Conservation (phyloP, 2,888 invertebrate species). For the Hyalella azteca region DNA sequence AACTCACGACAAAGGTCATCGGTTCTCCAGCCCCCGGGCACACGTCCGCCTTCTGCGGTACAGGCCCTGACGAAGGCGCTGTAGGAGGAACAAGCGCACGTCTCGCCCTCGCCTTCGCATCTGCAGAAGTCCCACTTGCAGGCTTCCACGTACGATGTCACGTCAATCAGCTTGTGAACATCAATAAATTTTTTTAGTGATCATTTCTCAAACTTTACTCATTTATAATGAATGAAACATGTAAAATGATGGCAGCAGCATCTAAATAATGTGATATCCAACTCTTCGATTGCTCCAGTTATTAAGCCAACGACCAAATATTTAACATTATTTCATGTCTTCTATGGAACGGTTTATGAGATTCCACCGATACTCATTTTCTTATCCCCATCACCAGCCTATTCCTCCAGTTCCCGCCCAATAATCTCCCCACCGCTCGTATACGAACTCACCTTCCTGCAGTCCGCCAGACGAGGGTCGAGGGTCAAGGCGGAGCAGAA, state of each 20-base stretch:
- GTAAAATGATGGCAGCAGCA: too few relatives aligned
- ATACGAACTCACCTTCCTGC: slow-evolving; percentile 69
- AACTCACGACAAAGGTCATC: slow-evolving; percentile 82
- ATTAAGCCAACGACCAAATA: too few relatives aligned
- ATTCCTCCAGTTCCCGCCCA: background rate
- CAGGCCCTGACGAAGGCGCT: slow-evolving; percentile 81
- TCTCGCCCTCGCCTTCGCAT: slow-evolving; percentile 67
- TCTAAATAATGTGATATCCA: too few relatives aligned
- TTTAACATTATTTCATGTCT: too few relatives aligned
- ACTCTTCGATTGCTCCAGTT: too few relatives aligned
- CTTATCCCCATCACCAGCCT: too few relatives aligned
- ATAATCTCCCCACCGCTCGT: background rate
- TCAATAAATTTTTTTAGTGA: too few relatives aligned
- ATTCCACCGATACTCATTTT: too few relatives aligned
- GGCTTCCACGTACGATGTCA: slow-evolving; percentile 72
- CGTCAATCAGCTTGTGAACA: slow-evolving; percentile 72
- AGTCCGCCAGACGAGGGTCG: slow-evolving; percentile 72
- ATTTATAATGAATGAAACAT: too few relatives aligned
- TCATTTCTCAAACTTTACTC: too few relatives aligned
- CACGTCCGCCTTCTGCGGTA: slow-evolving; percentile 70
- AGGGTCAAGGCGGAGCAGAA: slow-evolving; percentile 72
- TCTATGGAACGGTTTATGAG: too few relatives aligned
- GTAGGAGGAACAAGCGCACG: slow-evolving; percentile 78
- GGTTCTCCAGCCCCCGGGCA: slow-evolving; percentile 77
- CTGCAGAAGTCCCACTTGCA: slow-evolving; percentile 84